Percentiles rank a stretch among this genome's conserved stretches.
phyloP scores from a whole-genome alignment of 2,113 vertebrate genomes.

The Paralichthys olivaceus region DNA sequence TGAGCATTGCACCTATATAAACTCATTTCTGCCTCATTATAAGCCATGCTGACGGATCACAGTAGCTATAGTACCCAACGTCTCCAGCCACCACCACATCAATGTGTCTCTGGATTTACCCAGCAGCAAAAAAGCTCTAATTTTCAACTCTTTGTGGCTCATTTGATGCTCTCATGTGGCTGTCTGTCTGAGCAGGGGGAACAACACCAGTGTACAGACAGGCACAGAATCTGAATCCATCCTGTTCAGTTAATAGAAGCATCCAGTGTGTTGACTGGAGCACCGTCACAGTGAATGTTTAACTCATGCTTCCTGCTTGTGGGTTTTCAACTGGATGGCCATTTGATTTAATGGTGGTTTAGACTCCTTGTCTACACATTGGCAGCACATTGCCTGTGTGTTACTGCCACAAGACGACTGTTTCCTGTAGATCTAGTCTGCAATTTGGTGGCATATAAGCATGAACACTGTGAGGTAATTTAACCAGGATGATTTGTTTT shows the following conservation, averaged over 20 bases:
- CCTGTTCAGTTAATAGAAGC: slow-evolving; percentile 27
- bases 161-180: slow-evolving; percentile 60
- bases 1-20: slow-evolving; percentile 31
- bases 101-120: slow-evolving; percentile 44
- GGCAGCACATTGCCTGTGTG: background rate
- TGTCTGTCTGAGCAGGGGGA: slow-evolving; percentile 27
- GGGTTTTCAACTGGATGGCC: background rate
- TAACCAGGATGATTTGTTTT: background rate
- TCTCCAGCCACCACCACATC: slow-evolving; percentile 60
- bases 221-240: slow-evolving; percentile 23
- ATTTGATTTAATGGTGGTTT: slow-evolving; percentile 2
- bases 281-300: slow-evolving; percentile 9
- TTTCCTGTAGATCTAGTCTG: background rate
- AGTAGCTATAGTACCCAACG: slow-evolving; percentile 18
- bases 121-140: slow-evolving; percentile 43
- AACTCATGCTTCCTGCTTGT: background rate
- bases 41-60: slow-evolving; percentile 34
- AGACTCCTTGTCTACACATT: background rate
- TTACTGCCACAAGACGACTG: background rate
- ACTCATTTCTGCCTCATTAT: slow-evolving; percentile 54
- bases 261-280: slow-evolving; percentile 15
- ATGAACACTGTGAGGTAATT: background rate
- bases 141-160: slow-evolving; percentile 57
- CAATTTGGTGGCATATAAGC: no score
- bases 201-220: slow-evolving; percentile 31